Conservation (phyloP, 2,797 vertebrate genomes). For the Sylvia borin region DNA sequence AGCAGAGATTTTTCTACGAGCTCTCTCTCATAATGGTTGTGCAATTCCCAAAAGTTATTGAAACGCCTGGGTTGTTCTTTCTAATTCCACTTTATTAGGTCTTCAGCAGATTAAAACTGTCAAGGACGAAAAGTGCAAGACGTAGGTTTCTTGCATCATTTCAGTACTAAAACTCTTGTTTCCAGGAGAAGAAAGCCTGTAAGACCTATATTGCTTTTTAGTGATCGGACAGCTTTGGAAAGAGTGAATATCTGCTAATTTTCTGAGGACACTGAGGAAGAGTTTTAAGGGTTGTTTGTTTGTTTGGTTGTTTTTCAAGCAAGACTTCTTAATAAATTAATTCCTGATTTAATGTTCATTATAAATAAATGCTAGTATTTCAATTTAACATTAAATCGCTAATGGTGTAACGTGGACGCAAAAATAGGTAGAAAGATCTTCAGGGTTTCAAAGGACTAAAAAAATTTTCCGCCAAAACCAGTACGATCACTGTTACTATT, state of each 20-base stretch:
- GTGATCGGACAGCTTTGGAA: background rate
- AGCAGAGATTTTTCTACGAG: background rate
- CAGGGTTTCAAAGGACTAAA: background rate
- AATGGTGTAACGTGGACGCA: background rate
- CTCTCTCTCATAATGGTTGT: background rate
- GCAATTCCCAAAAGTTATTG: background rate
- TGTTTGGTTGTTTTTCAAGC: background rate
- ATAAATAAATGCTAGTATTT: background rate
- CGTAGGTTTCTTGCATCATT: background rate
- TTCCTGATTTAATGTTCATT: background rate
- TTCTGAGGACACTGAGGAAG: background rate
- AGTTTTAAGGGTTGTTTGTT: background rate
- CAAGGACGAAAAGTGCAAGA: background rate
- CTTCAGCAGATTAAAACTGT: background rate
- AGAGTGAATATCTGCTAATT: background rate
- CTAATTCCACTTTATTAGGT: background rate
- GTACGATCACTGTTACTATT: rapidly evolving
- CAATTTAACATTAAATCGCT: background rate
- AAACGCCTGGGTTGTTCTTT: background rate
- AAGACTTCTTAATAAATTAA: background rate
- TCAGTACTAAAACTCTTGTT: background rate
- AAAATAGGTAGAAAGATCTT: background rate
- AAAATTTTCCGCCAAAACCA: background rate
- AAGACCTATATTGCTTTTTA: background rate
- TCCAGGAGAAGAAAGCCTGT: background rate